These are phyloP conservation scores for Picathartes gymnocephalus DNA, from an alignment of 2,113 vertebrate species.

Conservation along the genomic window DNA sequence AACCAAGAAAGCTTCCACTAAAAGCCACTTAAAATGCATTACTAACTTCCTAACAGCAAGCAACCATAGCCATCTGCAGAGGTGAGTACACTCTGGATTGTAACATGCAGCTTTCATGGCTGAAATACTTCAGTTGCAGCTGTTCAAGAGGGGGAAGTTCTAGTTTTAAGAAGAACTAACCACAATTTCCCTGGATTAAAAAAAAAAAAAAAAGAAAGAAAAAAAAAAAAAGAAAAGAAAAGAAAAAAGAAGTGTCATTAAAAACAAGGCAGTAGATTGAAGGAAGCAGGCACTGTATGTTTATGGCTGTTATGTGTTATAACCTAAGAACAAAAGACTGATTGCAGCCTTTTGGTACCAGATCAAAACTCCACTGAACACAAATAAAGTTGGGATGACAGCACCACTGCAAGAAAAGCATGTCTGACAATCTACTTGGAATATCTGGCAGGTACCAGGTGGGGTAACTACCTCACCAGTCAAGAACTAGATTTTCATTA, in stretches of 20 bases:
- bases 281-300: background rate
- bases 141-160: background rate
- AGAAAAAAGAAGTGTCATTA: background rate
- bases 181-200: accelerated
- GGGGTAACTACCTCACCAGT: background rate
- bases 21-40: background rate
- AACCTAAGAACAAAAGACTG: background rate
- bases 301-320: background rate
- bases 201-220: background rate
- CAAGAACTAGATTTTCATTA: background rate
- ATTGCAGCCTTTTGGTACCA: background rate
- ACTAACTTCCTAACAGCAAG: background rate
- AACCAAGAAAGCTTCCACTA: background rate
- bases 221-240: background rate
- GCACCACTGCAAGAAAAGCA: background rate
- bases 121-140: background rate
- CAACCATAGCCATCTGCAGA: background rate
- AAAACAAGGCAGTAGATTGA: background rate
- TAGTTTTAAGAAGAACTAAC: background rate
- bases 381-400: background rate
- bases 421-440: background rate
- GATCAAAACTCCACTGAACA: background rate
- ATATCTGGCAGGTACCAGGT: background rate
- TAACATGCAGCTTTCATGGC: background rate
- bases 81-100: background rate